Evolutionary conservation across 2,888 invertebrate genomes (phyloP).

Genomic region (Mycalesis mineus): DNA sequence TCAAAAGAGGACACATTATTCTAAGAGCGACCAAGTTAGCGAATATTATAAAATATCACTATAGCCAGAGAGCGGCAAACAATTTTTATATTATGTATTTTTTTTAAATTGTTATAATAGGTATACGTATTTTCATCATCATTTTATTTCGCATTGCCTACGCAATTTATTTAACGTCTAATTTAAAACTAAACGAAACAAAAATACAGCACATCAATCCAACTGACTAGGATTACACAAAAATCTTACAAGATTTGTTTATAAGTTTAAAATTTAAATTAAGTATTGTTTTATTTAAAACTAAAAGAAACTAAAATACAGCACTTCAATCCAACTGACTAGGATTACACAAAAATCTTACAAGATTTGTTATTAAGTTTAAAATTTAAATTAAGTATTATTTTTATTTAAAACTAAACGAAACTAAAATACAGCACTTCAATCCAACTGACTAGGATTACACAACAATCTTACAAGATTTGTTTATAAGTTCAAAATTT

Average conservation of each 20-base stretch:
- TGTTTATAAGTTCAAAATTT: background rate
- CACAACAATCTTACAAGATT: background rate
- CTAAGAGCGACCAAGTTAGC: no score
- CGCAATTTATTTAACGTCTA: background rate
- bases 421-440: background rate
- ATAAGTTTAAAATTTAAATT: background rate
- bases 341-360: background rate
- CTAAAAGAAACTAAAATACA: background rate
- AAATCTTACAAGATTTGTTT: no score
- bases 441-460: background rate
- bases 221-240: no score
- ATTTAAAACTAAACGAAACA: background rate
- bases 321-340: no score
- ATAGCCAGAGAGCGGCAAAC: no score
- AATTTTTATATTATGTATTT: no score
- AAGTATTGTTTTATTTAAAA: background rate
- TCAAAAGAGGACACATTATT: no score
- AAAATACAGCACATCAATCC: no score
- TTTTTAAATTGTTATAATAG: background rate
- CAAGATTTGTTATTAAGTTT: background rate
- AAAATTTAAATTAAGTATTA: background rate
- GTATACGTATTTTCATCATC: no score
- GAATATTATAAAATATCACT: no score
- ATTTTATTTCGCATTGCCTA: background rate
- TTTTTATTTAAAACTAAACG: background rate